phyloP scores from a whole-genome alignment of 2,113 vertebrate species.

The Corythornis cristatus region DNA sequence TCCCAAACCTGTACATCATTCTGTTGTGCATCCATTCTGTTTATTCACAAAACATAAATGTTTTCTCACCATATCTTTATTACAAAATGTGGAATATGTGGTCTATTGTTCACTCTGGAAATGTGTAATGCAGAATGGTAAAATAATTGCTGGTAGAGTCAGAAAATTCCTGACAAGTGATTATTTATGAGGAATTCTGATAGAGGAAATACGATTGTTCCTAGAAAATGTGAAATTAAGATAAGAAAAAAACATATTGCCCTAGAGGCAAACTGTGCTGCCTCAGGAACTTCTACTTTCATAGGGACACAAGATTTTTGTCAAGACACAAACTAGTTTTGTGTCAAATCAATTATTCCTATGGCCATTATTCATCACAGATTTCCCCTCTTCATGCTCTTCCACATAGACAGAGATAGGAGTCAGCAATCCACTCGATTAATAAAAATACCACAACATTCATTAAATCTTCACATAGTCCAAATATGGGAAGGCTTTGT shows the following conservation, averaged over 20 bases:
- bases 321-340: background rate
- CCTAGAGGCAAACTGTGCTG: background rate
- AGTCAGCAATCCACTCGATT: background rate
- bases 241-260: background rate
- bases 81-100: background rate
- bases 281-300: background rate
- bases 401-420: background rate
- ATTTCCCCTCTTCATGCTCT: background rate
- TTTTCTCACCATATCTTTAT: background rate
- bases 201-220: background rate
- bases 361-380: background rate
- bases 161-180: background rate
- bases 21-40: background rate
- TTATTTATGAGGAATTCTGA: background rate
- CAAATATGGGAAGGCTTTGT: background rate
- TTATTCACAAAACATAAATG: background rate
- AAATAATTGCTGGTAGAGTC: background rate
- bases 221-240: background rate
- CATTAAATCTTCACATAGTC: background rate
- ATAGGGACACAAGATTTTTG: background rate
- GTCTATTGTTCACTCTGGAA: background rate
- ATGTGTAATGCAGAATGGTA: background rate
- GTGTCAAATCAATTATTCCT: conserved; percentile 5
- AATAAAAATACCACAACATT: background rate
- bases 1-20: background rate